A percentile compares a stretch with the other conserved stretches of the same genome.
Evolutionary conservation across 2,888 invertebrate genomes (phyloP).

Genomic region (Meiosimyza platycephala): DNA sequence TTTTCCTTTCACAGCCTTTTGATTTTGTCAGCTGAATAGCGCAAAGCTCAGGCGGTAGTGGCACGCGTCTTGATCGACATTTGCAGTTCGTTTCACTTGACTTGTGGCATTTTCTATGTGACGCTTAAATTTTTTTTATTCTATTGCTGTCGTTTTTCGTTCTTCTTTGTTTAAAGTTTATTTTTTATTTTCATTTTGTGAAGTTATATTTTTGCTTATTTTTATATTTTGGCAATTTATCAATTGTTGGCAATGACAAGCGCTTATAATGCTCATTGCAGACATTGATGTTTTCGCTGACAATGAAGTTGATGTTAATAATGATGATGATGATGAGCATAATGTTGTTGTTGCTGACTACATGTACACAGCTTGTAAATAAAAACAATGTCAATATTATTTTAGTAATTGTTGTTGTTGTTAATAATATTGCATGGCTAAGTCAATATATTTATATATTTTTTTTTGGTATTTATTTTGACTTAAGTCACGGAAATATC

Average conservation of each 20-base stretch:
- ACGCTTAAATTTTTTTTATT: background rate
- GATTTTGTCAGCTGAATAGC: conserved; percentile 9
- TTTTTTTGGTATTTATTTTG: background rate
- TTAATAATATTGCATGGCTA: no score
- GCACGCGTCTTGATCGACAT: conserved; percentile 6
- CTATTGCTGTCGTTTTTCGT: background rate
- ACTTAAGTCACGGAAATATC: background rate
- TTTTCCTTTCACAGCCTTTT: background rate
- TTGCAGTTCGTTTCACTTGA: conserved; percentile 8
- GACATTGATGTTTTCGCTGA: background rate
- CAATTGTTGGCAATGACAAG: conserved; percentile 24
- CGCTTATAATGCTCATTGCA: conserved; percentile 9
- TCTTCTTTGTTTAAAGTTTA: background rate
- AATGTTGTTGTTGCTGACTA: no score
- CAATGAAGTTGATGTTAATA: background rate
- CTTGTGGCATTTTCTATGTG: background rate
- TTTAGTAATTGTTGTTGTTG: background rate
- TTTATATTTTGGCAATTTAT: conserved; percentile 19
- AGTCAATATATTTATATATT: no score
- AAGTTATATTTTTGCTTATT: background rate
- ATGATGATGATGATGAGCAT: no score
- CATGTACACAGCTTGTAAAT: background rate
- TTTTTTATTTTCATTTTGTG: background rate
- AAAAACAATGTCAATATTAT: conserved; percentile 5
- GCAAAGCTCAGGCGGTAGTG: no score